Evolutionary conservation across 2,797 vertebrate species (phyloP).

Genomic region (Peromyscus nudipes): DNA sequence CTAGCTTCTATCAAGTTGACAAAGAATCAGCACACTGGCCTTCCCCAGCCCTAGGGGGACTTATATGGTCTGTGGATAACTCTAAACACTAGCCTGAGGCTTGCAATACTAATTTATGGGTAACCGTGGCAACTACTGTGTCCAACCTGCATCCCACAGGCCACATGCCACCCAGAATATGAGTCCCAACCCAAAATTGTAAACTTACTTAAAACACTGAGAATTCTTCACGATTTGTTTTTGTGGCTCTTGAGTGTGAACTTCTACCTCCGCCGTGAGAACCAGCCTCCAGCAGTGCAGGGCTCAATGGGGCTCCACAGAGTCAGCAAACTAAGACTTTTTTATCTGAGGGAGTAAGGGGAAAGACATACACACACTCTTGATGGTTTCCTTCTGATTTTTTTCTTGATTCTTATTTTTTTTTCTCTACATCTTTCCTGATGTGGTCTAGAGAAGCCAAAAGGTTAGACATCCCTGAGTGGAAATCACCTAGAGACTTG

Average conservation of each 20-base stretch:
- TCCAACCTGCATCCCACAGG: background rate
- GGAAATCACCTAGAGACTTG: background rate
- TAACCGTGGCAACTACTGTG: background rate
- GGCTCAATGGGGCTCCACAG: background rate
- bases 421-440: background rate
- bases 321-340: background rate
- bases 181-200: background rate
- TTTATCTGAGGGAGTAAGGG: background rate
- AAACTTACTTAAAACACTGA: background rate
- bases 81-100: background rate
- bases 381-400: background rate
- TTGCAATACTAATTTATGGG: fast-evolving
- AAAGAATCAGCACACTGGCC: background rate
- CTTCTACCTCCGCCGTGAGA: background rate
- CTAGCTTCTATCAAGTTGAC: background rate
- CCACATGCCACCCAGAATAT: background rate
- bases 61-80: background rate
- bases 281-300: background rate
- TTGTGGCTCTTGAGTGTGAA: background rate
- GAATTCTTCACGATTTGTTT: background rate
- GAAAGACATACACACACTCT: background rate
- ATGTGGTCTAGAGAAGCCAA: background rate
- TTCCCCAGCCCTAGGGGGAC: background rate
- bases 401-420: background rate
- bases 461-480: background rate